These are phyloP conservation scores for Amia ocellicauda DNA, from an alignment of 2,113 vertebrate genomes.

Conservation along the genomic window DNA sequence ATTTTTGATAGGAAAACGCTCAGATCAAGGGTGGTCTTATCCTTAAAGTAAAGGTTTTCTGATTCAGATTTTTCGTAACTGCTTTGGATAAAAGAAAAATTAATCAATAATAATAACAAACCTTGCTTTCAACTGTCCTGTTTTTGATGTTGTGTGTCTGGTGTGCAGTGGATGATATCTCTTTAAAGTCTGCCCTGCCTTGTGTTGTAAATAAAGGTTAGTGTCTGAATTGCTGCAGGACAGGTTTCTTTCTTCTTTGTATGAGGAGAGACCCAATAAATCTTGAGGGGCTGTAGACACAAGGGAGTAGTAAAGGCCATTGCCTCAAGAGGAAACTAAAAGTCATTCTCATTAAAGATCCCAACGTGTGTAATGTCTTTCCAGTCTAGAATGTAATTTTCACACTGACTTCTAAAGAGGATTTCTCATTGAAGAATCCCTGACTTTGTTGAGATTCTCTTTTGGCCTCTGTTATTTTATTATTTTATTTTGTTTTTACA, in stretches of 20 bases:
- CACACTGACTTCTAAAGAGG: constrained; percentile 26
- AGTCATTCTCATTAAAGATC: constrained; percentile 62
- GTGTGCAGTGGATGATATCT: constrained; percentile 3
- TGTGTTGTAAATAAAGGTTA: constrained; percentile 55
- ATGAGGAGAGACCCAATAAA: constrained; percentile 56
- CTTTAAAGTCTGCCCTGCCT: constrained; percentile 25
- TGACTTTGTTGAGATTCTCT: not conserved
- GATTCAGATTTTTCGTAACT: constrained; percentile 19
- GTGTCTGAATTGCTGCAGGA: constrained; percentile 50
- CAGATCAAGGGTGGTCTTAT: not conserved
- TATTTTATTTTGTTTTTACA: too few relatives aligned
- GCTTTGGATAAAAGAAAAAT: constrained; percentile 36
- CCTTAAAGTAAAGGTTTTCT: not conserved
- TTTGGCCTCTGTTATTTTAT: too few relatives aligned
- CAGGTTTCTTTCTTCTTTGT: constrained; percentile 48
- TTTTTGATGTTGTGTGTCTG: constrained; percentile 40
- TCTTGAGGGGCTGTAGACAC: constrained; percentile 60
- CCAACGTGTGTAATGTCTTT: constrained; percentile 32
- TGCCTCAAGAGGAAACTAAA: constrained; percentile 47
- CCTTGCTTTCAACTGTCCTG: constrained; percentile 31
- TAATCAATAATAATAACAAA: constrained; percentile 22
- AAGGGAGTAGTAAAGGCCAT: constrained; percentile 62
- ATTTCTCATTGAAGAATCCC: not conserved
- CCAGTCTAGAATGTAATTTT: constrained; percentile 61
- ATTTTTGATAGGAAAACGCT: too few relatives aligned